Conservation (phyloP, 2,113 vertebrate genomes). For the Chloropsis cyanopogon region DNA sequence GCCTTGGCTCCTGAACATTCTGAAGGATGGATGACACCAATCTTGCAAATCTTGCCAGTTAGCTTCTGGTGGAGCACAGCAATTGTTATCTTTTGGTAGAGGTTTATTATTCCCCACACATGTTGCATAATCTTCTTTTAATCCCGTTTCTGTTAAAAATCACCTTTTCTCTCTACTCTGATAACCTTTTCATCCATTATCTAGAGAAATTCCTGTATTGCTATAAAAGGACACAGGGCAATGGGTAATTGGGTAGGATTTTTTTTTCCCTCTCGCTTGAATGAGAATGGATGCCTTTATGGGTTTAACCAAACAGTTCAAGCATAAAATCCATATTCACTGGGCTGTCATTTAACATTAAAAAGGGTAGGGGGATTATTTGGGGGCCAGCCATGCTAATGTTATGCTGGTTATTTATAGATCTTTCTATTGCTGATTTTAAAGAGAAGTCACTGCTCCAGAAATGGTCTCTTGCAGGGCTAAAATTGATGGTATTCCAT, state of each 20-base stretch:
- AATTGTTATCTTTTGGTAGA: slow-evolving; percentile 1
- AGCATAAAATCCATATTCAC: slow-evolving; percentile 70
- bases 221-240: slow-evolving; percentile 69
- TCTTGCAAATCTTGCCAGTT: not conserved
- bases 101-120: slow-evolving; percentile 50
- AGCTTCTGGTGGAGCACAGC: not conserved
- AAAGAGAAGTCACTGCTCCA: slow-evolving; percentile 3
- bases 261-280: slow-evolving; percentile 31
- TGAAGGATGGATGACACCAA: not conserved
- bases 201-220: slow-evolving; percentile 63
- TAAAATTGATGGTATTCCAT: not conserved
- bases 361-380: slow-evolving; percentile 49
- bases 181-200: slow-evolving; percentile 72
- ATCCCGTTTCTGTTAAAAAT: slow-evolving; percentile 59
- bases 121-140: slow-evolving; percentile 61
- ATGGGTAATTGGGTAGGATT: slow-evolving; percentile 63
- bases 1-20: not conserved
- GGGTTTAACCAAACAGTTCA: slow-evolving; percentile 66
- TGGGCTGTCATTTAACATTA: slow-evolving; percentile 64
- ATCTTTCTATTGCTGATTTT: slow-evolving; percentile 14
- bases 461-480: not conserved
- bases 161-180: slow-evolving; percentile 63
- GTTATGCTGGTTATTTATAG: slow-evolving; percentile 51
- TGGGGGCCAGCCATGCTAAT: slow-evolving; percentile 39
- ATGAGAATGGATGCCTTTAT: slow-evolving; percentile 61